These are phyloP conservation scores for Chionoecetes opilio DNA, from an alignment of 1,140 invertebrate species.

Conservation along the genomic window DNA sequence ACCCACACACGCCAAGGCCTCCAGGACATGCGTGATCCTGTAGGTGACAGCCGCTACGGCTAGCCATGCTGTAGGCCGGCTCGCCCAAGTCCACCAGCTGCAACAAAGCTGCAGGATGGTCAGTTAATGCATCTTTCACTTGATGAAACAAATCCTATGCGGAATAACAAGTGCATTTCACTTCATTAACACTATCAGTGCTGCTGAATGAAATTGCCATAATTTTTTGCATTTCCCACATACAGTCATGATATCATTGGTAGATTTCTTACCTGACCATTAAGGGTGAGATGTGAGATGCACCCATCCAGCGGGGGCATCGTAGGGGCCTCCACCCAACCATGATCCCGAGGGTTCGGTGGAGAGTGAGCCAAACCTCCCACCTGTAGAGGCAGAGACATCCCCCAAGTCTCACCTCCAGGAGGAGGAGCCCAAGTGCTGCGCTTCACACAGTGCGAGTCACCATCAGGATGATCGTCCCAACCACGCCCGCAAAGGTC, in stretches of 20 bases:
- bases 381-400: conserved; percentile 53
- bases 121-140: neutral
- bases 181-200: too few relatives aligned
- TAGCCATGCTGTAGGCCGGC: conserved; percentile 62
- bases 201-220: too few relatives aligned
- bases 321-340: conserved; percentile 58
- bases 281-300: conserved; percentile 67
- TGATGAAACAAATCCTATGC: conserved; percentile 15
- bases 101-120: conserved; percentile 61
- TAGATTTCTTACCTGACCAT: conserved; percentile 67
- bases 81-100: conserved; percentile 73
- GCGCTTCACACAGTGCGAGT: conserved; percentile 39
- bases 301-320: conserved; percentile 64
- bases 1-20: conserved; percentile 44
- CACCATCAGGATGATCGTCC: conserved; percentile 32
- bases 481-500: conserved; percentile 61
- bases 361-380: conserved; percentile 64
- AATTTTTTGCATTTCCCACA: neutral
- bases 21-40: conserved; percentile 53
- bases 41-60: conserved; percentile 38
- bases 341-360: conserved; percentile 54
- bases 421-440: conserved; percentile 11
- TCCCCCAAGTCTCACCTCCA: conserved; percentile 5
- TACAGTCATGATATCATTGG: neutral
- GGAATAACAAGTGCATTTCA: neutral